phyloP scores from a whole-genome alignment of 2,888 invertebrate genomes.

The Rhopalosiphum nymphaeae region DNA sequence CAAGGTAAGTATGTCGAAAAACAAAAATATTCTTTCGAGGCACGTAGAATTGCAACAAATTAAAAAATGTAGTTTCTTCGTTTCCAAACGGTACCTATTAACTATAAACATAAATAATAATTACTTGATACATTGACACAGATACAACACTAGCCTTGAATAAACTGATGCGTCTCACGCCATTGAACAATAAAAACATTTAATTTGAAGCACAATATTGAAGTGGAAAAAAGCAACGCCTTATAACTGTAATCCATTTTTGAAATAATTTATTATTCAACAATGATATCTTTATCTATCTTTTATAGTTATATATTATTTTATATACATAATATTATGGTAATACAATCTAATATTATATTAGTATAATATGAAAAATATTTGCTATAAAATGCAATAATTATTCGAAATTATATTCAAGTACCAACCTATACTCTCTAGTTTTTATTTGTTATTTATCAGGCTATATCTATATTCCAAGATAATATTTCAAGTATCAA shows the following conservation, averaged over 20 bases:
- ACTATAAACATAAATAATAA: slow-evolving; percentile 32
- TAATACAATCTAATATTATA: neutral
- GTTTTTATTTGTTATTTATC: neutral
- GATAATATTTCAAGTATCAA: neutral
- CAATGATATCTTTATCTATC: neutral
- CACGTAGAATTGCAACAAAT: neutral
- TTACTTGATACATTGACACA: neutral
- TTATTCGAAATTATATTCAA: neutral
- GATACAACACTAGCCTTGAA: slow-evolving; percentile 3
- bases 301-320: neutral
- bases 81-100: neutral
- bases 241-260: neutral
- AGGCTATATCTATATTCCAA: neutral
- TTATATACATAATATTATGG: neutral
- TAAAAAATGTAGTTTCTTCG: neutral
- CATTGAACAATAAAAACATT: slow-evolving; percentile 56
- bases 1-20: neutral
- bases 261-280: slow-evolving; percentile 16
- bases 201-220: slow-evolving; percentile 28
- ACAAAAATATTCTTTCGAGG: neutral
- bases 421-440: neutral
- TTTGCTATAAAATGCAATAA: neutral
- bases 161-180: slow-evolving; percentile 40
- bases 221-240: neutral
- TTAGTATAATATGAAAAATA: neutral